Evolutionary conservation across 2,113 vertebrate species (phyloP), one percentile per base, ranked within the genome.

Genomic region (Phainopepla nitens): DNA sequence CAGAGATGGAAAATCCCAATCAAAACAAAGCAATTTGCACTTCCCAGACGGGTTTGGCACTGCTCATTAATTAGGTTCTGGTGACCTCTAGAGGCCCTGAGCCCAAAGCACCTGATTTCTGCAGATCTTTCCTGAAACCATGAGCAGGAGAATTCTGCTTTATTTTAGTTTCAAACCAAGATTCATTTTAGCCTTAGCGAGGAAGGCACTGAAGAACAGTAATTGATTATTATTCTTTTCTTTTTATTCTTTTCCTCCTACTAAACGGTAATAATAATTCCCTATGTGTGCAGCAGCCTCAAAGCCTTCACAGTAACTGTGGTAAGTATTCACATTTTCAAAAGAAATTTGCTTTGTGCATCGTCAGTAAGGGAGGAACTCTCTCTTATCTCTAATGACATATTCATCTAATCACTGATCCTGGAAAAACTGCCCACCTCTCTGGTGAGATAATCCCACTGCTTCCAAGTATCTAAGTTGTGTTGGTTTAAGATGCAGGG

Each of bases 61-160:
- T 11, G 73, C 91, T 72, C 80, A 75, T 65, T 91, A 53, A 73
- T 93, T 82, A 71, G 90, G 73, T 44, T 94, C 53, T 96, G 95
- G 92, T 91, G 96, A 97, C 97, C 97, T 94, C 97, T 98, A 96
- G 95, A 90, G 97, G 97, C 83, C 54, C 22, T 33, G 24, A 77
- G 28, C 53, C 54, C 60, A 49, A 84, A 96, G 64, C 88, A 84
- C 14, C 77, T 72, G 47, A 27, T 89, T 95, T 65, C 61, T 57
- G 60, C 53, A 20, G 29, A 4, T 77, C 54, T 41, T 12, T 28
- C 24, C 28, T 50, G 53, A 25, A 93, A 73, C 45, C 72, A 65
- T 0, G 17, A 50, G 29, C 57, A 29, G 3, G 16, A 39, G 28
- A 83, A 53, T 51, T 86, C 44, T 22, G 49, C 45, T 80, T 35